Base-by-base conservation (phyloP, 2,888 invertebrate genomes). In the Helicoverpa assulta region DNA sequence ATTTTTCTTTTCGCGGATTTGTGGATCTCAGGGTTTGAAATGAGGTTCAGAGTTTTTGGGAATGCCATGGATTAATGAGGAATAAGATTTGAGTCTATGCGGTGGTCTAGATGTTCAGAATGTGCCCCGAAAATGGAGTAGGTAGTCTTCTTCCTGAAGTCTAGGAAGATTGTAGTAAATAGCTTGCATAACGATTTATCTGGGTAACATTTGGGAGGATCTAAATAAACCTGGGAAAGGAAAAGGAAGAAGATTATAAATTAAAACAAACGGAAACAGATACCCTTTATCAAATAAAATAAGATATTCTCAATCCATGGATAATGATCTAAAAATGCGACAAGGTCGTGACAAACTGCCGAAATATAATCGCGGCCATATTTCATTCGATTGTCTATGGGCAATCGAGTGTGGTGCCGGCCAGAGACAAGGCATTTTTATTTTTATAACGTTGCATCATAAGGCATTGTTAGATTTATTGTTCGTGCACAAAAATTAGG, bases 331-430 rank as follows among this genome's bases (percentile, higher is more conserved):
- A 63, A 70, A 82, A 68, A 57, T 18, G 50, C 59, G 66, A 54
- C 82, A 83, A 87, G 86, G 87, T 80, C 84, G 65, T 53, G 58
- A 57, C 40, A 55, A 67, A 73, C 67, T 62, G 73, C 82, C 80
- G 72, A 80, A 85, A 83, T 76, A 67, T 77, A 80, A 81, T 85
- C 64, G 60, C 70, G 37, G 73, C 72, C 62, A 87, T 88, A 87
- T 86, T 85, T 91, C 81, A 86, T 81, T 71, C 87, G 85, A 93
- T 94, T 94, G 94, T 94, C 87, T 92, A 82, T 87, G 88, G 52
- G 69, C 88, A 93, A 91, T 90, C 82, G 87, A 85, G 88, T 88
- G 90, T 89, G 87, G 82, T 90, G 87, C 93, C 92, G 92, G 88
- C 76, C 84, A 86, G 88, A 88, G 86, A 89, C 89, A 86, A 85